These are phyloP conservation scores for Apoderus coryli DNA, from an alignment of 2,888 invertebrate species.

Conservation along the genomic window DNA sequence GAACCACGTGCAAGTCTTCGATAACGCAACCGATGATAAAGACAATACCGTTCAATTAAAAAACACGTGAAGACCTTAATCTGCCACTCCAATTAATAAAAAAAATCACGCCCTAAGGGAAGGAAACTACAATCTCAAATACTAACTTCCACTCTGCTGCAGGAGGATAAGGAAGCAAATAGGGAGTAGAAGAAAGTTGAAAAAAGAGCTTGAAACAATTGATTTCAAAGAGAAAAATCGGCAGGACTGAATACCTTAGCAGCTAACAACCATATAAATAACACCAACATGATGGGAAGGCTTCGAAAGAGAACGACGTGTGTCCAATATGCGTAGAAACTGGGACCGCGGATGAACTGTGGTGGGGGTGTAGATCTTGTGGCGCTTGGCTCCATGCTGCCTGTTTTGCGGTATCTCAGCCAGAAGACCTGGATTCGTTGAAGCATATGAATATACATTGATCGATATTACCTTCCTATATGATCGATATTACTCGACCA, in stretches of 20 bases:
- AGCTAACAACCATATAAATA: constrained; percentile 8
- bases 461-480: constrained; percentile 9
- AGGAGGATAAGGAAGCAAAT: constrained; percentile 9
- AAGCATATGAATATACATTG: constrained; percentile 9
- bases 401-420: constrained; percentile 8
- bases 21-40: constrained; percentile 9
- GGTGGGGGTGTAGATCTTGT: constrained; percentile 11
- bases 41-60: constrained; percentile 8
- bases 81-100: constrained; percentile 6
- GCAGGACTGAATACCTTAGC: constrained; percentile 5
- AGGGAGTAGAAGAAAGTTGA: constrained; percentile 8
- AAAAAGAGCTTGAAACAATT: constrained; percentile 7
- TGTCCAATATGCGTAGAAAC: constrained; percentile 10
- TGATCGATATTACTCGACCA: constrained; percentile 9
- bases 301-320: constrained; percentile 5
- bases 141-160: constrained; percentile 9
- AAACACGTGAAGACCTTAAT: constrained; percentile 8
- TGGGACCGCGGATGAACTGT: constrained; percentile 8
- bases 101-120: constrained; percentile 6
- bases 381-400: constrained; percentile 10
- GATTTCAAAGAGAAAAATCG: constrained; percentile 6
- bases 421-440: constrained; percentile 10
- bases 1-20: no score
- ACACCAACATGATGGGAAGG: constrained; percentile 6
- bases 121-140: constrained; percentile 9